These are phyloP conservation scores for Deroplatys truncata DNA, from an alignment of 2,888 invertebrate species.

Conservation along the genomic window DNA sequence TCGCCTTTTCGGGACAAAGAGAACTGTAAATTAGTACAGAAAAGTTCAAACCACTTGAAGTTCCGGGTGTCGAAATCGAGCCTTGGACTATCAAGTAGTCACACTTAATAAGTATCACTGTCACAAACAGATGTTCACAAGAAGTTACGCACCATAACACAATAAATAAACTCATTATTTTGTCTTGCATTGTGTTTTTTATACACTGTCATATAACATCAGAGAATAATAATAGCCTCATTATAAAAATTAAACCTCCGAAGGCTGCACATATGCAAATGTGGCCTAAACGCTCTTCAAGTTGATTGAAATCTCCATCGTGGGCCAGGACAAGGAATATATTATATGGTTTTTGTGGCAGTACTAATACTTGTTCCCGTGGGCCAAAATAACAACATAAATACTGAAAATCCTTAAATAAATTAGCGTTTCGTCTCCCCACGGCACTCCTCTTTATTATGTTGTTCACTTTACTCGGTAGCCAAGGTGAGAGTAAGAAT, in stretches of 20 bases:
- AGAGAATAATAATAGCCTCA: not conserved
- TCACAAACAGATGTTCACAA: too few species aligned
- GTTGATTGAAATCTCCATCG: not conserved
- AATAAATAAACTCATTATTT: too few species aligned
- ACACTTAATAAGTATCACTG: too few species aligned
- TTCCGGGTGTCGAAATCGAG: too few species aligned
- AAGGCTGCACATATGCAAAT: not conserved
- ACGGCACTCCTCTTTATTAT: not conserved
- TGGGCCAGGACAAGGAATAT: not conserved
- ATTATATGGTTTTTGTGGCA: not conserved
- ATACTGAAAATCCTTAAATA: not conserved
- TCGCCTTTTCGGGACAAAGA: too few species aligned
- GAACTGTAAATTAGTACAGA: too few species aligned
- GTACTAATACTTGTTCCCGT: not conserved
- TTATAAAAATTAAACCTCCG: not conserved
- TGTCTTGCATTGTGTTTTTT: not conserved
- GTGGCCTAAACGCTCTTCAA: not conserved
- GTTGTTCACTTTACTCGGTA: not conserved
- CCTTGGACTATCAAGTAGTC: too few species aligned
- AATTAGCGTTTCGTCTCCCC: not conserved
- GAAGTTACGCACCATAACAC: too few species aligned
- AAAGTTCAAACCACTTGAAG: too few species aligned
- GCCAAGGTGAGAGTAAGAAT: not conserved
- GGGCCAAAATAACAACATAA: not conserved
- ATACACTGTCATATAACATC: not conserved